A percentile compares a stretch with the other conserved stretches of the same genome.
phyloP scores from a whole-genome alignment of 2,113 vertebrate species.

The Gulo gulo region DNA sequence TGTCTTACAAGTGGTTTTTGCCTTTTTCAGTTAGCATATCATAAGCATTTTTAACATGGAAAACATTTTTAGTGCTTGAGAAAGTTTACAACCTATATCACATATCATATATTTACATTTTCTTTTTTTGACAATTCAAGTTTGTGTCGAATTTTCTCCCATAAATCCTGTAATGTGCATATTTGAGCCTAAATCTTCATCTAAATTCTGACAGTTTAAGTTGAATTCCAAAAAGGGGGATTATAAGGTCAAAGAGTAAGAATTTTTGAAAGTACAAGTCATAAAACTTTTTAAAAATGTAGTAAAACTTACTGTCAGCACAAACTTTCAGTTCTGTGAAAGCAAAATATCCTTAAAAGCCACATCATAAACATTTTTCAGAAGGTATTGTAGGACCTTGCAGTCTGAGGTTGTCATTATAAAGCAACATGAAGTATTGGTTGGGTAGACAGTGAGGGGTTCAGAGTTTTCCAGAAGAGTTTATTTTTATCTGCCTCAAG shows the following conservation, averaged over 20 bases:
- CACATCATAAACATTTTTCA: neutral
- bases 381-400: neutral
- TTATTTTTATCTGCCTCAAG: neutral
- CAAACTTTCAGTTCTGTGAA: neutral
- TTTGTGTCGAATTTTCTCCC: neutral
- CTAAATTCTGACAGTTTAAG: neutral
- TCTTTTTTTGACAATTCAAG: neutral
- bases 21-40: neutral
- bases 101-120: neutral
- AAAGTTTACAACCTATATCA: neutral
- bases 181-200: neutral
- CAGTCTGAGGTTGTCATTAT: neutral
- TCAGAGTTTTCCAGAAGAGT: neutral
- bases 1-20: neutral
- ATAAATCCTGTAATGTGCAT: neutral
- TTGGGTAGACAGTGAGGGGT: neutral
- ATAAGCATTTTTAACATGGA: neutral
- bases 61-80: neutral
- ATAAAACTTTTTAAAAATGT: neutral
- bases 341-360: neutral
- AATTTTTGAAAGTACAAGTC: neutral
- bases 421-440: neutral
- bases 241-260: neutral
- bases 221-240: neutral
- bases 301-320: neutral